These are phyloP conservation scores for Pampus argenteus DNA, from an alignment of 2,797 vertebrate species.

Conservation along the genomic window DNA sequence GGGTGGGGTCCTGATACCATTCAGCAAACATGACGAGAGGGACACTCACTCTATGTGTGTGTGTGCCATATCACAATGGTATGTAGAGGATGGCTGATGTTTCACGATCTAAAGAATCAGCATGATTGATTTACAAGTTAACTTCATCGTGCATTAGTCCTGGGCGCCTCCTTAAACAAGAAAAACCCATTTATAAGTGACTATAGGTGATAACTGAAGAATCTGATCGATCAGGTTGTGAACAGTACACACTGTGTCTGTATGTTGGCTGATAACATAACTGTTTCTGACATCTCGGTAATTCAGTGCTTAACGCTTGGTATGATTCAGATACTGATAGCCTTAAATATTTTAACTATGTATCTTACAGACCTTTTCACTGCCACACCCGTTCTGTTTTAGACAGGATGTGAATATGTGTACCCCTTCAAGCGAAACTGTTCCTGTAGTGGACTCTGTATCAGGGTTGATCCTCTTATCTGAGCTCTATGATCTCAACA, in stretches of 20 bases:
- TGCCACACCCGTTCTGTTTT: slow-evolving; percentile 16
- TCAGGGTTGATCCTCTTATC: slow-evolving; percentile 37
- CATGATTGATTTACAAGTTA: slow-evolving; percentile 49
- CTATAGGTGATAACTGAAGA: slow-evolving; percentile 20
- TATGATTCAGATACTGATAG: background rate
- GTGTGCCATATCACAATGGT: slow-evolving; percentile 12
- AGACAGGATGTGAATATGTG: background rate
- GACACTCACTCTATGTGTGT: slow-evolving; percentile 8
- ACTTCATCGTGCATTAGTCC: slow-evolving; percentile 5
- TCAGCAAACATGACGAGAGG: slow-evolving; percentile 60
- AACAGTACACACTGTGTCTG: background rate
- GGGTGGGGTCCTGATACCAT: slow-evolving; percentile 59
- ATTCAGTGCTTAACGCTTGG: no score
- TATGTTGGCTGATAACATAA: slow-evolving; percentile 8
- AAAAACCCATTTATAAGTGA: background rate
- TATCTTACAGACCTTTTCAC: slow-evolving; percentile 2
- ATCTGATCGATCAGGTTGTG: slow-evolving; percentile 14
- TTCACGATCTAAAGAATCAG: slow-evolving; percentile 26
- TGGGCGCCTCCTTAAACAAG: slow-evolving; percentile 23
- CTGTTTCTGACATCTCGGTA: background rate
- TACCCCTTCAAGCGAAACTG: background rate
- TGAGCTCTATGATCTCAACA: slow-evolving; percentile 31
- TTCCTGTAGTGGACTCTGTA: slow-evolving; percentile 5
- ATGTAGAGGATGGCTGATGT: slow-evolving; percentile 18
- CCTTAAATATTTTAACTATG: background rate